phyloP scores from a whole-genome alignment of 2,113 vertebrate species.

The Ceyx cyanopectus region DNA sequence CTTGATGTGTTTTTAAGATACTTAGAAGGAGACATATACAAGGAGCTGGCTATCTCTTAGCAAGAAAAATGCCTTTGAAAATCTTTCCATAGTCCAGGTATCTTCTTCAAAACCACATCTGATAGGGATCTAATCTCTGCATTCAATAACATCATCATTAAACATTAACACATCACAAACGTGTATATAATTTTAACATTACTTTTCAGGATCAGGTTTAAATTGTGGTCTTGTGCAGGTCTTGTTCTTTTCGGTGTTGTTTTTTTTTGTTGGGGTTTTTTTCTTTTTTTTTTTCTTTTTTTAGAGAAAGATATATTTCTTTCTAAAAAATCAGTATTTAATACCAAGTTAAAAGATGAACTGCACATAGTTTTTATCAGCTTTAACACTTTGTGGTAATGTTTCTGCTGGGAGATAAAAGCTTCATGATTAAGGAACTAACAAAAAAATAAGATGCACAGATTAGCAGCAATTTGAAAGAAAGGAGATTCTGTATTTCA shows the following conservation, averaged over 20 bases:
- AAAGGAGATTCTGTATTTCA: neutral
- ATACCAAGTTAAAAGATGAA: conserved; percentile 31
- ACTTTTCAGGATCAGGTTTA: conserved; percentile 68
- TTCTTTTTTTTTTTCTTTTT: neutral
- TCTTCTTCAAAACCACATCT: conserved; percentile 85
- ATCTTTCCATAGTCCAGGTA: conserved; percentile 67
- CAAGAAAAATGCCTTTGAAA: conserved; percentile 84
- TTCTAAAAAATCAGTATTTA: conserved; percentile 45
- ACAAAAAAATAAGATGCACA: neutral
- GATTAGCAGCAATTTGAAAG: neutral
- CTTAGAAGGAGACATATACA: conserved; percentile 27
- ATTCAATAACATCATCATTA: conserved; percentile 85
- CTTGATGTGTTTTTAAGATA: conserved; percentile 77
- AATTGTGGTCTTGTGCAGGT: conserved; percentile 50
- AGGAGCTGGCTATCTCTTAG: conserved; percentile 75
- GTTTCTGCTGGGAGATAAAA: neutral
- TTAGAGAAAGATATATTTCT: neutral
- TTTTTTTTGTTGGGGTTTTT: neutral
- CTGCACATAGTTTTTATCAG: neutral
- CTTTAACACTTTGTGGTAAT: conserved; percentile 31
- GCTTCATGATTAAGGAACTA: neutral
- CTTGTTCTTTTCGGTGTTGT: neutral
- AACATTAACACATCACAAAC: conserved; percentile 80
- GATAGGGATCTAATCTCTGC: conserved; percentile 83
- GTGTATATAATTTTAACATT: conserved; percentile 83